Base-by-base conservation (phyloP, 1,140 invertebrate species). In the Listronotus bonariensis region DNA sequence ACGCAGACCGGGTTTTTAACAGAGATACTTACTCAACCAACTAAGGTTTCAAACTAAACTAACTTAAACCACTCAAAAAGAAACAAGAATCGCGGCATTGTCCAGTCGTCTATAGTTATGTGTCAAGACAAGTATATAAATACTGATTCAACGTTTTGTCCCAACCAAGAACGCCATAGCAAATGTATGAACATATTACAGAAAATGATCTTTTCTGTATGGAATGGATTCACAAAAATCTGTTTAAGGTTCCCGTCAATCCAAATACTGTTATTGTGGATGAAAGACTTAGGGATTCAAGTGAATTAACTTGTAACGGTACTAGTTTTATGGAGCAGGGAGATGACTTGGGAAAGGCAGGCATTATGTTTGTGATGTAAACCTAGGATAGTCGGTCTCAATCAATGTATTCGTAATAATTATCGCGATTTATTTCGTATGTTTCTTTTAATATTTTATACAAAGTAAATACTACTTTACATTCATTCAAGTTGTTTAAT, bases 221-320 rank as follows among this genome's bases (percentile, higher is more conserved):
- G 53, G 63, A 72, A 43, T 72, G 70, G 70, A 66, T 72, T 7
- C 45, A 72, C 53, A 68, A 66, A n/a, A 72, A 72, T 40, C 46
- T 72, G 12, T 72, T 72, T 43, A 62, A 57, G 17, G 62, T 72
- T 11, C 54, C 68, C 20, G 20, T 72, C 3, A 68, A 70, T 61
- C 68, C 70, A 1, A 56, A 68, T 45, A 61, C 64, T 15, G 36
- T 72, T 3, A 57, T 72, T 15, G 61, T 72, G 4, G n/a, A 67
- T 45, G 65, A 72, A 20, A 65, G 58, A 42, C 18, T 69, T 11
- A 67, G 65, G 41, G 65, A 67, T 41, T 10, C 55, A 3, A 72
- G 70, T 36, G 70, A 72, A 55, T 26, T 49, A 5, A 49, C 62
- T 32, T 68, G 62, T 34, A 8, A 15, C 9, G 48, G 54, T n/a